Evolutionary conservation across 2,113 vertebrate species (phyloP).

Genomic region (Campylomormyrus numenius): DNA sequence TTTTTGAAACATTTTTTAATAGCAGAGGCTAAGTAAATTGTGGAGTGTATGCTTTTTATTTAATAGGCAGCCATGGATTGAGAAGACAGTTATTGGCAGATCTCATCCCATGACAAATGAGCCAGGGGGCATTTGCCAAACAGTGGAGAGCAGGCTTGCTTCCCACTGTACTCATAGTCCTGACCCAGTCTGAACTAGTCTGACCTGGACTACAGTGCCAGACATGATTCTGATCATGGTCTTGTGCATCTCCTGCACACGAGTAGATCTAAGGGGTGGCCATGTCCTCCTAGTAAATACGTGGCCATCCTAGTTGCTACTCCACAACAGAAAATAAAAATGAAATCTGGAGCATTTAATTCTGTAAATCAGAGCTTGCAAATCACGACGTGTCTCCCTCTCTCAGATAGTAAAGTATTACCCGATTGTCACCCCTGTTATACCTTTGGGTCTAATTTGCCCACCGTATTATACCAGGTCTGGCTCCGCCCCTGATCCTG

Average conservation of each 20-base stretch:
- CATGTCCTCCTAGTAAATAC: too few species aligned
- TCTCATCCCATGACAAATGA: background rate
- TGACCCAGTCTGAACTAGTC: background rate
- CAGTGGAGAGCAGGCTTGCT: background rate
- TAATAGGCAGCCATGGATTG: background rate
- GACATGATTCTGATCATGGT: background rate
- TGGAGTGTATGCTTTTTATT: background rate
- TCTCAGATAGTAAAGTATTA: background rate
- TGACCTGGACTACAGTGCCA: background rate
- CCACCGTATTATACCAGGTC: background rate
- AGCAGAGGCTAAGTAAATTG: background rate
- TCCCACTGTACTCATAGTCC: background rate
- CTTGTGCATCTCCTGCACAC: background rate
- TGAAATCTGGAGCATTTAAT: background rate
- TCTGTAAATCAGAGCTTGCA: background rate
- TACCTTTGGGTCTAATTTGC: background rate
- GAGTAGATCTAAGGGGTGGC: background rate
- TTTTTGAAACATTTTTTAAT: background rate
- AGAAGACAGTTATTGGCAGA: background rate
- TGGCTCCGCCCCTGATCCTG: background rate
- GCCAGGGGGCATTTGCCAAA: background rate
- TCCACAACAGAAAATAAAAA: background rate
- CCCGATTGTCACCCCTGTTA: background rate
- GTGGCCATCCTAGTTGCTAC: background rate
- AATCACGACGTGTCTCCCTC: background rate